A percentile compares a stretch with the other conserved stretches of the same genome.
Evolutionary conservation across 2,888 invertebrate species (phyloP).

Genomic region (Cryptocephalus moraei): DNA sequence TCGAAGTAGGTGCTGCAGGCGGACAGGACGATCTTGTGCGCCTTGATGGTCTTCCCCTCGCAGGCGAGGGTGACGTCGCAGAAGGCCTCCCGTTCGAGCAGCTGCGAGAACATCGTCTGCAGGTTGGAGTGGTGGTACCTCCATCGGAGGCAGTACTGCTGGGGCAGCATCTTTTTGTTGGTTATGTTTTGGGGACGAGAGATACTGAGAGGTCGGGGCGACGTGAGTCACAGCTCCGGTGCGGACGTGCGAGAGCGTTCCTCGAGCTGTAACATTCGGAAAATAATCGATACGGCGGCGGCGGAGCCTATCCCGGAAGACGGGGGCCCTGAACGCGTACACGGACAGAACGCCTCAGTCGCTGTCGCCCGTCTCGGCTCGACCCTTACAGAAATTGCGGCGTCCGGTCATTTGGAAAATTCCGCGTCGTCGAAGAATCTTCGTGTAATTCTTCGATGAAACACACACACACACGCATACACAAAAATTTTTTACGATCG

Average conservation of each 20-base stretch:
- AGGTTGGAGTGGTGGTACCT: conserved; percentile 87
- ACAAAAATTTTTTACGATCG: conserved; percentile 36
- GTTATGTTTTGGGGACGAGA: conserved; percentile 15
- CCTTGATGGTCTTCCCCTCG: conserved; percentile 67
- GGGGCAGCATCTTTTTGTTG: conserved; percentile 57
- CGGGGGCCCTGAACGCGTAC: no score
- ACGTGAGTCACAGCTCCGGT: no score
- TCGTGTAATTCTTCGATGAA: conserved; percentile 35
- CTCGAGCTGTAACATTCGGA: no score
- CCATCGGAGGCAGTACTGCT: conserved; percentile 88
- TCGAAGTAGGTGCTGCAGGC: conserved; percentile 91
- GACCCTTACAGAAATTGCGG: conserved; percentile 9
- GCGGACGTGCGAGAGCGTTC: no score
- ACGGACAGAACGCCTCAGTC: no score
- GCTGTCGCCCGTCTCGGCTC: no score
- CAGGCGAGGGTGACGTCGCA: conserved; percentile 86
- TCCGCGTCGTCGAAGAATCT: conserved; percentile 39
- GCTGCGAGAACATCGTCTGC: conserved; percentile 80
- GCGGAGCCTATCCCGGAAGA: no score
- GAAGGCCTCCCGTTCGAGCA: conserved; percentile 78
- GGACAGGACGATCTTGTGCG: conserved; percentile 79
- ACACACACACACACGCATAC: no score
- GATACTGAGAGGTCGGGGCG: no score
- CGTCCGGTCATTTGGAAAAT: conserved; percentile 55
- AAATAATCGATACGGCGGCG: no score